Percentiles rank a stretch among this genome's conserved stretches.
Evolutionary conservation across 2,113 vertebrate species (phyloP).

Genomic region (Octodon degus): DNA sequence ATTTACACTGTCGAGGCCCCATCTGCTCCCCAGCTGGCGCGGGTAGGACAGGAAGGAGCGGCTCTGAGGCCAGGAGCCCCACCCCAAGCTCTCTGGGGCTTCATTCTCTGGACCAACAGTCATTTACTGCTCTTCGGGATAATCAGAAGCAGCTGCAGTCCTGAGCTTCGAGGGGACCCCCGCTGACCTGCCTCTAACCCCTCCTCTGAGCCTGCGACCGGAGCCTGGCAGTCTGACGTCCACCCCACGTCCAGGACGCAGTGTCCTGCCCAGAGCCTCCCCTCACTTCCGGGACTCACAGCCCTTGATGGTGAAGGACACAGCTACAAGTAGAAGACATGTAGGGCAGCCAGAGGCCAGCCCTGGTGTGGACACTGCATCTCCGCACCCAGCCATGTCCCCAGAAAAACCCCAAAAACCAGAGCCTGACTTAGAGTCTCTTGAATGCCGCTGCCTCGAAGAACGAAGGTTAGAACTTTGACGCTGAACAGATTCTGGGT

Average conservation of each 20-base stretch:
- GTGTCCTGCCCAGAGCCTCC: accelerated
- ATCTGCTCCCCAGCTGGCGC: accelerated
- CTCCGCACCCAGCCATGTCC: accelerated
- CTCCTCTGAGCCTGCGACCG: accelerated
- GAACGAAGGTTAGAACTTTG: accelerated
- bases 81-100: accelerated
- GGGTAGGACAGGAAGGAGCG: accelerated
- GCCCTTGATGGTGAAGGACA: too few species aligned
- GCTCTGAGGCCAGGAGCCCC: neutral
- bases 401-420: accelerated
- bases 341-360: accelerated
- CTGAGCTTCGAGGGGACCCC: accelerated
- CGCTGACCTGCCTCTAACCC: accelerated
- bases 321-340: neutral
- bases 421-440: accelerated
- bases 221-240: accelerated
- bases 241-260: neutral
- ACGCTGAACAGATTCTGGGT: accelerated
- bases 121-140: neutral
- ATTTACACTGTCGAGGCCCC: accelerated
- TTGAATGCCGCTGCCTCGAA: accelerated
- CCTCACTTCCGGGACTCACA: accelerated
- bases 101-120: accelerated
- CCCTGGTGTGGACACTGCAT: accelerated
- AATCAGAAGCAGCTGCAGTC: accelerated